Percentiles rank a stretch among this genome's conserved stretches.
phyloP scores from a whole-genome alignment of 2,113 vertebrate species.

The Corapipo altera region DNA sequence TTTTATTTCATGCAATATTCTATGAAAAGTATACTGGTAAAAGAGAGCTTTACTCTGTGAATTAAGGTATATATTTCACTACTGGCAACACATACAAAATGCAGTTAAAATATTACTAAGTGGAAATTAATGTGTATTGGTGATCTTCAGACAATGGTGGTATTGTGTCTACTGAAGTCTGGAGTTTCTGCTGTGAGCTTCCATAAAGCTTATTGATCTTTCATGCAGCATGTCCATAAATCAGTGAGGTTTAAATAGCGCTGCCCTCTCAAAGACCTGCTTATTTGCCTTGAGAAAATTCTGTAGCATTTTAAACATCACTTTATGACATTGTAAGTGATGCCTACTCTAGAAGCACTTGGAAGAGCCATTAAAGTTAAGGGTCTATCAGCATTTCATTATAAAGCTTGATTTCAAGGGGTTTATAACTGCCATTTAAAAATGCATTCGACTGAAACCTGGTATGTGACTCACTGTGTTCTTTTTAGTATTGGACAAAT shows the following conservation, averaged over 20 bases:
- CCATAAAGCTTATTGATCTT: slow-evolving; percentile 59
- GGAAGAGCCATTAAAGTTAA: slow-evolving; percentile 75
- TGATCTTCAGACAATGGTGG: slow-evolving; percentile 31
- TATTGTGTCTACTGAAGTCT: slow-evolving; percentile 45
- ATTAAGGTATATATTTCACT: slow-evolving; percentile 12
- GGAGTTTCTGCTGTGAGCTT: slow-evolving; percentile 22
- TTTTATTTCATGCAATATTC: slow-evolving; percentile 38
- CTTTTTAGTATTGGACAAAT: background rate
- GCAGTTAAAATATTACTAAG: background rate
- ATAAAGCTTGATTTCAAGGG: slow-evolving; percentile 70
- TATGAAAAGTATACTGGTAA: slow-evolving; percentile 28
- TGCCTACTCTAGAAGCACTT: slow-evolving; percentile 65
- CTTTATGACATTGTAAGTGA: slow-evolving; percentile 72
- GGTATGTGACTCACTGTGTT: background rate
- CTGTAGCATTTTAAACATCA: slow-evolving; percentile 58
- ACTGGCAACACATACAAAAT: background rate
- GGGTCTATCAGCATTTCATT: slow-evolving; percentile 73
- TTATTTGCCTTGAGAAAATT: slow-evolving; percentile 74
- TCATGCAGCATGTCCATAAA: slow-evolving; percentile 49
- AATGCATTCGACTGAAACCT: slow-evolving; percentile 47
- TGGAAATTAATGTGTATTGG: slow-evolving; percentile 28
- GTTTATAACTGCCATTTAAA: slow-evolving; percentile 59
- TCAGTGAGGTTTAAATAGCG: slow-evolving; percentile 59
- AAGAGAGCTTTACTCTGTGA: background rate
- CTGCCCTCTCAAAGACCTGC: slow-evolving; percentile 68